Evolutionary conservation across 2,113 vertebrate genomes (phyloP), one percentile per base, ranked within the genome.

Genomic region (Zosterops pallidus): DNA sequence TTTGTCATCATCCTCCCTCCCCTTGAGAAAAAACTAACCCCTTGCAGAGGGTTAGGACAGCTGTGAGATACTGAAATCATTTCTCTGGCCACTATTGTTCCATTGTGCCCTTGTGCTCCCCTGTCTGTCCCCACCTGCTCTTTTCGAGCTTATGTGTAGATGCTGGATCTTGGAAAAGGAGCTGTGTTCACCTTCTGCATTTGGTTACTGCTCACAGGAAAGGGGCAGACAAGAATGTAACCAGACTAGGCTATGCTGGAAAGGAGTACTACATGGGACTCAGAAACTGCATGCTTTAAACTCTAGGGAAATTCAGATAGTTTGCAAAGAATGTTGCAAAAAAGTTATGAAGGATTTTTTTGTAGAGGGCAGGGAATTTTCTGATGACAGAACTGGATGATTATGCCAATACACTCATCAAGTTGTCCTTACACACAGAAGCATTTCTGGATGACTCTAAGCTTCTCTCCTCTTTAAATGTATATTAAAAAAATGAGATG

Each of bases 41-140:
- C 85, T 93, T 94, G 64, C 2, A 2, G 56, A 63, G 88, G 68
- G 63, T 90, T 90, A 72, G 74, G 86, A 76, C 94, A 96, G 93
- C 94, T 96, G 92, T 60, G 80, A 55, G 57, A 24, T 0, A 31
- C 76, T 96, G 94, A 96, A 94, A 86, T 96, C 90, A 96, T 71
- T 64, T 76, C 90, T 90, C 49, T 89, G 72, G 37, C 18, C 56
- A 23, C 71, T 49, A 77, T 89, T 90, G 93, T 92, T 86, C 94
- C 76, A 93, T 90, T 97, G 87, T 96, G 62, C 57, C 65, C 72
- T 91, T 75, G 87, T 93, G 71, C 75, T 90, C 59, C 85, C 90
- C 90, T 71, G 35, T 44, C 52, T 41, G 24, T 56, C 41, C 49
- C 83, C 72, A 95, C 93, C 94, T 94, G 83, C 90, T 84, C 71